phyloP scores from a whole-genome alignment of 2,888 invertebrate species.

The Oasisia sp. region DNA sequence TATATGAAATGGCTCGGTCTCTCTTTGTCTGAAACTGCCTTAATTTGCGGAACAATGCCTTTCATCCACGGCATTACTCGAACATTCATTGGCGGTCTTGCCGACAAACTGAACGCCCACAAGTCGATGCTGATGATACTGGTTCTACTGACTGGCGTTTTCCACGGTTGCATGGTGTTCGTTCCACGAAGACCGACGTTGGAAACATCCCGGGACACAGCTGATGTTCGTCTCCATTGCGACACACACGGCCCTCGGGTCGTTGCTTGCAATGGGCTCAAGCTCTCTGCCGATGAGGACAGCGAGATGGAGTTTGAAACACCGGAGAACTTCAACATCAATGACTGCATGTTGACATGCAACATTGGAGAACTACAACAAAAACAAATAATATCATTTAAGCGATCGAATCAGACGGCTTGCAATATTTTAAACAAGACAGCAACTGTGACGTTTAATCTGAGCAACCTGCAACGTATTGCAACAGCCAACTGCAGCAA shows the following conservation, averaged over 20 bases:
- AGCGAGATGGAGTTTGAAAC: background rate
- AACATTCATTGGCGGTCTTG: constrained; percentile 75
- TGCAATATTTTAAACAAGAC: background rate
- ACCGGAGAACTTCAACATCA: background rate
- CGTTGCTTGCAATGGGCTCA: background rate
- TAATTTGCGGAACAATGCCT: constrained; percentile 83
- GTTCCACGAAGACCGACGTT: constrained; percentile 50
- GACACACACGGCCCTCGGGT: background rate
- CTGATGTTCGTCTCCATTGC: background rate
- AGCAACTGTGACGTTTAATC: background rate
- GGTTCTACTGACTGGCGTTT: constrained; percentile 79
- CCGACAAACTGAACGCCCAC: constrained; percentile 82
- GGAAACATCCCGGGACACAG: background rate
- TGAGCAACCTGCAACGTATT: background rate
- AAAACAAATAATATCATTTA: background rate
- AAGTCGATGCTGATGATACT: constrained; percentile 84
- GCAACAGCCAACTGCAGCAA: background rate
- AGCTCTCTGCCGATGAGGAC: background rate
- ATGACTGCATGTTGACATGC: background rate
- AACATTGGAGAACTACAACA: background rate
- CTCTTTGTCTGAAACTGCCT: constrained; percentile 78
- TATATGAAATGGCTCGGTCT: constrained; percentile 82
- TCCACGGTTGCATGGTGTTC: constrained; percentile 80
- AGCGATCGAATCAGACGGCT: background rate
- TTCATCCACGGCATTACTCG: constrained; percentile 83